These are phyloP conservation scores for Anarsia innoxiella DNA, from an alignment of 2,888 invertebrate species.

Conservation along the genomic window DNA sequence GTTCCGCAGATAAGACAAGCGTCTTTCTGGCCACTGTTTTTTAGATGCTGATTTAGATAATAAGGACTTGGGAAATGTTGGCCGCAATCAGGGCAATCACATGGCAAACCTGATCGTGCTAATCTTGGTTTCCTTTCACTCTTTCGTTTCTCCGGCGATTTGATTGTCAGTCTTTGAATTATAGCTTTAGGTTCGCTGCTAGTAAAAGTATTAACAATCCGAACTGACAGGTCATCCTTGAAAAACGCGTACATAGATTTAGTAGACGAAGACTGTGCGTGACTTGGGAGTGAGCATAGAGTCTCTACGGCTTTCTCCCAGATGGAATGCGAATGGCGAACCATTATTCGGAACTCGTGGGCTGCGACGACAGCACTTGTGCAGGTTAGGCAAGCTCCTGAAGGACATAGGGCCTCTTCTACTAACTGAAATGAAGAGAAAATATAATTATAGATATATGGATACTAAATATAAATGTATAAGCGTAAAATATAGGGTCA, in stretches of 20 bases:
- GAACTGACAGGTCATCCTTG: constrained; percentile 35
- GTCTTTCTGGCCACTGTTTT: constrained; percentile 57
- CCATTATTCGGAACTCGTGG: constrained; percentile 46
- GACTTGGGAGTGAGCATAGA: constrained; percentile 26
- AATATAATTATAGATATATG: too few relatives aligned
- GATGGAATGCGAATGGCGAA: constrained; percentile 35
- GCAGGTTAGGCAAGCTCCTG: constrained; percentile 46
- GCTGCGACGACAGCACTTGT: constrained; percentile 45
- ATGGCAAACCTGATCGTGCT: constrained; percentile 37
- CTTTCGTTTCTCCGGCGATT: constrained; percentile 24
- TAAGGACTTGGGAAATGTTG: constrained; percentile 49
- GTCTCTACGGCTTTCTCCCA: constrained; percentile 44
- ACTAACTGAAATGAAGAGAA: constrained; percentile 42
- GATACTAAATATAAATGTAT: too few relatives aligned
- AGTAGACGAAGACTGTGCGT: constrained; percentile 12
- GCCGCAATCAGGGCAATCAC: constrained; percentile 49
- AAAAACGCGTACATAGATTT: constrained; percentile 48
- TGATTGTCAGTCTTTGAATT: constrained; percentile 34
- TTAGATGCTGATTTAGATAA: constrained; percentile 46
- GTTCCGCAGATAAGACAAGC: constrained; percentile 48
- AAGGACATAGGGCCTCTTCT: constrained; percentile 43
- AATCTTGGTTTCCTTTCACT: constrained; percentile 30
- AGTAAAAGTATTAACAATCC: constrained; percentile 38
- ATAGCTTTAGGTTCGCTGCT: constrained; percentile 35
- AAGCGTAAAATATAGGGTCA: too few relatives aligned